phyloP scores from a whole-genome alignment of 2,888 invertebrate species.

The Aspidiotus rigidus region DNA sequence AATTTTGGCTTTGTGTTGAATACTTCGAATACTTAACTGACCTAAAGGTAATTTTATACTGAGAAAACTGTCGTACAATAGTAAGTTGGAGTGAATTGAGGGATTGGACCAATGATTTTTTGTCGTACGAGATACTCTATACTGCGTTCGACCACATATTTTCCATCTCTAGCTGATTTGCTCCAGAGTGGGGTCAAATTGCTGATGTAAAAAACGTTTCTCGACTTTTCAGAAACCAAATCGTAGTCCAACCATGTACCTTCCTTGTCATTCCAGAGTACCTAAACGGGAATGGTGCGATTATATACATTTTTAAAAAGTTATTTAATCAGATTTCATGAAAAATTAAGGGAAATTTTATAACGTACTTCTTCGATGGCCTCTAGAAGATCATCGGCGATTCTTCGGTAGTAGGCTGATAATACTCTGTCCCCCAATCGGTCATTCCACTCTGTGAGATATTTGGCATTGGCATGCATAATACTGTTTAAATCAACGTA shows the following conservation, averaged over 20 bases:
- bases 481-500: slow-evolving; percentile 77
- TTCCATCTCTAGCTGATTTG: slow-evolving; percentile 44
- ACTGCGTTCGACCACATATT: slow-evolving; percentile 27
- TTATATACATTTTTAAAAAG: no score
- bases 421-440: slow-evolving; percentile 46
- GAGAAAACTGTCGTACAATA: not conserved
- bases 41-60: no score
- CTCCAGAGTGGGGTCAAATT: slow-evolving; percentile 70
- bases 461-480: slow-evolving; percentile 57
- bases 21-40: no score
- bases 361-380: slow-evolving; percentile 51
- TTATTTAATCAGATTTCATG: no score
- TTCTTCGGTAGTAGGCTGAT: slow-evolving; percentile 47
- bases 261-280: slow-evolving; percentile 41
- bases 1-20: no score
- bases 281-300: slow-evolving; percentile 7
- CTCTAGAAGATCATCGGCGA: slow-evolving; percentile 50
- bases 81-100: slow-evolving; percentile 24
- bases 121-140: slow-evolving; percentile 29
- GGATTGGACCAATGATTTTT: slow-evolving; percentile 26
- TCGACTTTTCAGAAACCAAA: slow-evolving; percentile 44
- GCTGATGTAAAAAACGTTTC: slow-evolving; percentile 60
- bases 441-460: slow-evolving; percentile 53
- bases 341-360: not conserved
- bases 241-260: slow-evolving; percentile 78